Percentiles rank a stretch among this genome's conserved stretches.
phyloP scores from a whole-genome alignment of 2,888 invertebrate species.

The Cheilosia vernalis region DNA sequence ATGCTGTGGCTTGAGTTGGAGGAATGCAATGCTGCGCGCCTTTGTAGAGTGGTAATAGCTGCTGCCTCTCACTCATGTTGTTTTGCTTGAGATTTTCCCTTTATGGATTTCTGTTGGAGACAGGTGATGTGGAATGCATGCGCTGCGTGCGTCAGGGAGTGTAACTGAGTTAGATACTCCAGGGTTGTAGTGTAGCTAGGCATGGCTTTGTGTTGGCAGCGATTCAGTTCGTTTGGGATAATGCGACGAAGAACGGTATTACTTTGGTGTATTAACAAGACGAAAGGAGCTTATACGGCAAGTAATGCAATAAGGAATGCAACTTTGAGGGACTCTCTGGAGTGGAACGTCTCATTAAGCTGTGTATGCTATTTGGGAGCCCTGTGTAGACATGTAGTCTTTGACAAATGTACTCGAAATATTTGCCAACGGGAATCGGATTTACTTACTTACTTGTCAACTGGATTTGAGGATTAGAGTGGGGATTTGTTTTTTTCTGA shows the following conservation, averaged over 20 bases:
- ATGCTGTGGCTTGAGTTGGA: not conserved
- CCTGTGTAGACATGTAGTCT: not conserved
- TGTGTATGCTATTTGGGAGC: not conserved
- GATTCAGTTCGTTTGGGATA: slow-evolving; percentile 3
- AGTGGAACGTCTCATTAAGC: slow-evolving; percentile 60
- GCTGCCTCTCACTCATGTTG: slow-evolving; percentile 3
- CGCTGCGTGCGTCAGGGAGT: slow-evolving; percentile 37
- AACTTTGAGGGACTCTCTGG: slow-evolving; percentile 56
- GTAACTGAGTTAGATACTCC: not conserved
- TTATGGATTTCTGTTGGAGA: slow-evolving; percentile 48
- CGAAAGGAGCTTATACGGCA: slow-evolving; percentile 43
- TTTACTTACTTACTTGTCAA: not conserved
- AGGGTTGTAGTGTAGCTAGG: not conserved
- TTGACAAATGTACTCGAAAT: slow-evolving; percentile 4
- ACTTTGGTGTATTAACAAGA: slow-evolving; percentile 22
- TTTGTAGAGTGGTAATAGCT: slow-evolving; percentile 5
- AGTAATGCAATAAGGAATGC: slow-evolving; percentile 45
- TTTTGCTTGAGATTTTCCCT: slow-evolving; percentile 39
- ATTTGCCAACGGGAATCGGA: not conserved
- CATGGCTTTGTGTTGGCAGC: slow-evolving; percentile 15
- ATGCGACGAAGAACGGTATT: slow-evolving; percentile 20
- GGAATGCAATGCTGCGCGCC: slow-evolving; percentile 4
- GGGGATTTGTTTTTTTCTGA: not conserved
- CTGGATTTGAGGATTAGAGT: not conserved
- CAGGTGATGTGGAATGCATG: slow-evolving; percentile 40